phyloP scores from a whole-genome alignment of 2,113 vertebrate species.

The Brachirus orientalis region DNA sequence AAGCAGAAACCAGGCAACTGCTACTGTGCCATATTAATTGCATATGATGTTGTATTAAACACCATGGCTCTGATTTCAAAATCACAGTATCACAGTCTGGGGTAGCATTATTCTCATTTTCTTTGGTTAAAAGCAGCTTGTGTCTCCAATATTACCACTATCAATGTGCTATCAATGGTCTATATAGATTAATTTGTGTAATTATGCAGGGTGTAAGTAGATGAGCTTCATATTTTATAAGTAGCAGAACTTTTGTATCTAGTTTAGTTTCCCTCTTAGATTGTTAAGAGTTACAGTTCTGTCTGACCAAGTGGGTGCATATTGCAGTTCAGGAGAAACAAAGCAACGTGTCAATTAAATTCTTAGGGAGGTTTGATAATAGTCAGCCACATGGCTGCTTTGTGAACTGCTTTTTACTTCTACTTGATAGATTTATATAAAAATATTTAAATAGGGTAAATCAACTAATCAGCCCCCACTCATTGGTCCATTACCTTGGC shows the following conservation, averaged over 20 bases:
- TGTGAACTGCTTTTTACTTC: slow-evolving; percentile 56
- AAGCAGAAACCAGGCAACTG: no score
- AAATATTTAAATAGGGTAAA: slow-evolving; percentile 75
- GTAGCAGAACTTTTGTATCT: no score
- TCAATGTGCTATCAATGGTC: no score
- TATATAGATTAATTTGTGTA: no score
- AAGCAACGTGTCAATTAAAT: slow-evolving; percentile 36
- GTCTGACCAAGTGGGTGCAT: slow-evolving; percentile 24
- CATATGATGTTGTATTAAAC: no score
- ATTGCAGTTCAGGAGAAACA: slow-evolving; percentile 45
- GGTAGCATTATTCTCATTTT: no score
- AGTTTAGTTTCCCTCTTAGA: slow-evolving; percentile 44
- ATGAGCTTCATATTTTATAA: no score
- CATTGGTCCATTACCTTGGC: slow-evolving; percentile 72
- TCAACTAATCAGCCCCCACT: slow-evolving; percentile 66
- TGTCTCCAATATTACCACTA: no score
- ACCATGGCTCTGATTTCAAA: no score
- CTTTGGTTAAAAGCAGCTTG: no score
- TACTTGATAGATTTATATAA: slow-evolving; percentile 68
- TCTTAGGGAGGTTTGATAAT: slow-evolving; percentile 32
- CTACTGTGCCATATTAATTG: no score
- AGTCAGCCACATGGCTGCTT: slow-evolving; percentile 41
- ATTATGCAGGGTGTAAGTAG: slow-evolving; percentile 9
- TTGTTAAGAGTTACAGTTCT: slow-evolving; percentile 53
- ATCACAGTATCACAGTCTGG: no score